Evolutionary conservation across 1,140 invertebrate species (phyloP).

Genomic region (Scaptomyza hsui): DNA sequence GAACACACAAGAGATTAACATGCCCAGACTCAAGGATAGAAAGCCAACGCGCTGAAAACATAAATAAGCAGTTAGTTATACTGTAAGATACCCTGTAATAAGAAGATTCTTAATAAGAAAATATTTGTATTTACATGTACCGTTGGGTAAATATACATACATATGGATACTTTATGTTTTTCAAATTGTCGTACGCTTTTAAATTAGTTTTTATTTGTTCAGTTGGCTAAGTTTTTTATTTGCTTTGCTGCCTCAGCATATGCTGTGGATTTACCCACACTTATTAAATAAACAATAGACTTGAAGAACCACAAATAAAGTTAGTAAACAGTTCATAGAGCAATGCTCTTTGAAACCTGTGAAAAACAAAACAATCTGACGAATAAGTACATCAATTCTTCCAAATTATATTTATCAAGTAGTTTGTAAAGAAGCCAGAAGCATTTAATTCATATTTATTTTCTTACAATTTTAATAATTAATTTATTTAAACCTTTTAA

Average conservation of each 20-base stretch:
- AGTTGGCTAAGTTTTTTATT: conserved; percentile 4
- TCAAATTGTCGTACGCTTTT: background rate
- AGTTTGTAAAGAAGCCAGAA: too few relatives aligned
- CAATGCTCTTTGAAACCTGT: background rate
- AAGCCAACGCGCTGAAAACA: conserved; percentile 87
- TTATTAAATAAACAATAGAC: background rate
- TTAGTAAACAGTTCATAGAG: background rate
- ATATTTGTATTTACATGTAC: conserved; percentile 9
- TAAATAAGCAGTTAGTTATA: conserved; percentile 68
- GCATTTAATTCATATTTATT: too few relatives aligned
- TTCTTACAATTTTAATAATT: too few relatives aligned
- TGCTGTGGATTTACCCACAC: background rate
- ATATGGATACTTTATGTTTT: background rate
- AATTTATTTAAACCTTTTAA: too few relatives aligned
- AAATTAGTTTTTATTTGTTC: conserved; percentile 17
- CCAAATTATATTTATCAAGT: too few relatives aligned
- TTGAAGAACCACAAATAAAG: background rate
- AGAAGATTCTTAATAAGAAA: background rate
- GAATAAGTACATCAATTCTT: too few relatives aligned
- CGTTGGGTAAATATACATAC: background rate
- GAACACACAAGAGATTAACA: conserved; percentile 89
- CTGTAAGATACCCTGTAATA: conserved; percentile 7
- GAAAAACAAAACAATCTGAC: background rate
- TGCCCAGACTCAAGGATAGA: conserved; percentile 88
- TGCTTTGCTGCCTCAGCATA: background rate